These are phyloP conservation scores for Hydrozoanthus tunicans DNA, from an alignment of 64 coral and sea anemone species.

Conservation along the genomic window DNA sequence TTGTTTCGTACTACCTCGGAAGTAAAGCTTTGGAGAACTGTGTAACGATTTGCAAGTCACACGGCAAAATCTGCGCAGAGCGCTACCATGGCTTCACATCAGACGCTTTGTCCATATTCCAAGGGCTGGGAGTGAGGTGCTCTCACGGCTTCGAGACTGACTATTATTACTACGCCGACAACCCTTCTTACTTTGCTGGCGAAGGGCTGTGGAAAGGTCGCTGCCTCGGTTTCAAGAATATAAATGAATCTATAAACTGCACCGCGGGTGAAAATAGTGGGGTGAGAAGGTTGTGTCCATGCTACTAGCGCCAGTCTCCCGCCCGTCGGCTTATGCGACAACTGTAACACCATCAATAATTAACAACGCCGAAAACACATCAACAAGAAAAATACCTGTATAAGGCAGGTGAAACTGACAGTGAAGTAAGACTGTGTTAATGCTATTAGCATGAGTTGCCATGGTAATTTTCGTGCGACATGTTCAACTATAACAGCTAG, in stretches of 20 bases:
- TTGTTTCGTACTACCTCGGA: constrained; percentile 9
- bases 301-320: background rate
- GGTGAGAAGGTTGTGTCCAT: constrained; percentile 9
- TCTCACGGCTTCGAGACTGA: background rate
- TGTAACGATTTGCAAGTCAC: constrained; percentile 13
- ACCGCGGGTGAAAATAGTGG: background rate
- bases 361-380: background rate
- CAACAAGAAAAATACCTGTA: too few relatives aligned
- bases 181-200: background rate
- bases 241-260: background rate
- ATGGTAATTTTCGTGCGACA: too few relatives aligned
- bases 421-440: too few relatives aligned
- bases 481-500: too few relatives aligned
- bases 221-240: constrained; percentile 3
- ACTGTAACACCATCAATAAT: background rate
- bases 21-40: background rate
- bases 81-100: constrained; percentile 3
- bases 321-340: too few relatives aligned
- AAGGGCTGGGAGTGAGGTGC: background rate
- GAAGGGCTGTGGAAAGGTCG: background rate
- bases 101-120: constrained; percentile 10
- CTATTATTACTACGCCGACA: background rate
- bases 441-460: too few relatives aligned
- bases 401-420: too few relatives aligned
- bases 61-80: constrained; percentile 8